Evolutionary conservation across 1,140 invertebrate species (phyloP).

Genomic region (Drosophila serrata): DNA sequence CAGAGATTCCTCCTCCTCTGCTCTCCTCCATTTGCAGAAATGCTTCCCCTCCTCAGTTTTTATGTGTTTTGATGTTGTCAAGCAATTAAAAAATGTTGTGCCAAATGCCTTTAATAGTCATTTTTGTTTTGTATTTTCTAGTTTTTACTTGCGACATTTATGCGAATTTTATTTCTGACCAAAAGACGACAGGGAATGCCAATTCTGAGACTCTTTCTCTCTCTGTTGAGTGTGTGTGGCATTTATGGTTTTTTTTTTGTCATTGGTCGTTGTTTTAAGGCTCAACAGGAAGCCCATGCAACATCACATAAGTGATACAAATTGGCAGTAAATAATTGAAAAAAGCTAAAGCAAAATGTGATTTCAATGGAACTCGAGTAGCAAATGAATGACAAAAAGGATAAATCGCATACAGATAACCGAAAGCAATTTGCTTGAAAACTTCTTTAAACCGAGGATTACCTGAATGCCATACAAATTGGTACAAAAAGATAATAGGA

Average conservation of each 20-base stretch:
- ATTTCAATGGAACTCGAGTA: conserved; percentile 29
- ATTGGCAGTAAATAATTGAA: conserved; percentile 55
- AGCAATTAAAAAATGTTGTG: conserved; percentile 77
- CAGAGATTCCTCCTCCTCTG: not conserved
- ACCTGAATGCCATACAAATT: conserved; percentile 39
- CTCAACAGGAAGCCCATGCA: conserved; percentile 11
- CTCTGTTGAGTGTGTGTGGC: conserved; percentile 63
- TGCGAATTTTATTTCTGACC: conserved; percentile 45
- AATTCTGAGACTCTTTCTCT: conserved; percentile 18
- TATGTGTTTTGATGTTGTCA: conserved; percentile 70
- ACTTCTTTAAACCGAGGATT: conserved; percentile 34
- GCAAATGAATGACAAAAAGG: conserved; percentile 25
- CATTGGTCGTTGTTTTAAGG: conserved; percentile 11
- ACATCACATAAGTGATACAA: conserved; percentile 28
- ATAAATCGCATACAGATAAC: conserved; percentile 25
- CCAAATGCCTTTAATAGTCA: conserved; percentile 72
- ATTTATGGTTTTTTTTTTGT: conserved; percentile 40
- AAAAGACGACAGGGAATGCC: conserved; percentile 21
- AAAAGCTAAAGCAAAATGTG: conserved; percentile 27
- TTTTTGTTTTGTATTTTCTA: conserved; percentile 55
- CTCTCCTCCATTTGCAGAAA: not conserved
- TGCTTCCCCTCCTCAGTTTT: conserved; percentile 6
- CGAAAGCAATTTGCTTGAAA: conserved; percentile 17
- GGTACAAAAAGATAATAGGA: conserved; percentile 11
- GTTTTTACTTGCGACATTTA: conserved; percentile 62